A percentile compares a stretch with the other conserved stretches of the same genome.
Evolutionary conservation across 2,888 invertebrate genomes (phyloP).

Genomic region (Ormyrus nitidulus): DNA sequence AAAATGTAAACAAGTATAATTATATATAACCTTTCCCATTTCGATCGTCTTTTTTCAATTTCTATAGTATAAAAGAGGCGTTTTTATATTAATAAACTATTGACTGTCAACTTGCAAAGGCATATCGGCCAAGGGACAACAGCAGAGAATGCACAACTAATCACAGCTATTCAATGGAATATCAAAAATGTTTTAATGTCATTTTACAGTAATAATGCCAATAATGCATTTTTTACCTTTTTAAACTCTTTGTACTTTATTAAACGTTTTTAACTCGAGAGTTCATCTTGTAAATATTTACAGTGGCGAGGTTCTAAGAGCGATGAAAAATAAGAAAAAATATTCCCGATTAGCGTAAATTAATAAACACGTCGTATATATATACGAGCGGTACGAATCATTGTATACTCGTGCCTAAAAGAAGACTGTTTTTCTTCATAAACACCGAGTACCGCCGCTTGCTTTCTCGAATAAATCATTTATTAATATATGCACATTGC

Average conservation of each 20-base stretch:
- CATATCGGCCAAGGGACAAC: constrained; percentile 59
- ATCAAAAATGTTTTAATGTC: constrained; percentile 17
- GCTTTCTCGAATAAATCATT: constrained; percentile 27
- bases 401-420: constrained; percentile 52
- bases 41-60: constrained; percentile 10
- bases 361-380: constrained; percentile 16
- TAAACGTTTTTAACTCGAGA: constrained; percentile 35
- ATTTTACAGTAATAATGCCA: constrained; percentile 14
- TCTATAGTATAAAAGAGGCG: constrained; percentile 13
- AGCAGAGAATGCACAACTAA: constrained; percentile 19
- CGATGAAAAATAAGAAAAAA: constrained; percentile 28
- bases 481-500: not conserved
- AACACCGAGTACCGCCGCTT: constrained; percentile 40
- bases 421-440: constrained; percentile 45
- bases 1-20: constrained; percentile 27
- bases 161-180: constrained; percentile 16
- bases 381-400: constrained; percentile 36
- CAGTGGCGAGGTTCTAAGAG: constrained; percentile 36
- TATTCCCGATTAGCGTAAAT: constrained; percentile 52
- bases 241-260: constrained; percentile 46
- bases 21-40: constrained; percentile 20
- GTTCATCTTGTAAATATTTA: constrained; percentile 46
- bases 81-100: constrained; percentile 44
- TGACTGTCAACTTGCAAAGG: constrained; percentile 55
- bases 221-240: constrained; percentile 33